phyloP scores from a whole-genome alignment of 2,113 vertebrate genomes.

The Anhinga rufa region DNA sequence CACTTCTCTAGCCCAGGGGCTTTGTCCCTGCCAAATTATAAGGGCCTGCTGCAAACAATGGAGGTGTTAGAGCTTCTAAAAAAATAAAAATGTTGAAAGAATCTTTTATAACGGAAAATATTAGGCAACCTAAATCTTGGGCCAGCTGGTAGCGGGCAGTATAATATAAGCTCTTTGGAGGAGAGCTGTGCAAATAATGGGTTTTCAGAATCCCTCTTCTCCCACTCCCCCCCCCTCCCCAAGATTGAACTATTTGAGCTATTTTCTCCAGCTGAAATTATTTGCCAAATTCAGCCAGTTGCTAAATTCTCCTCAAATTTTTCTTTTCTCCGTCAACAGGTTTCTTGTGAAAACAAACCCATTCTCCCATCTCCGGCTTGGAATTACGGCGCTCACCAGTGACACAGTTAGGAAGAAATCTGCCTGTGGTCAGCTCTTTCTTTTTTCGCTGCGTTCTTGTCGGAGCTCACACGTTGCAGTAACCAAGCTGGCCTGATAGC shows the following conservation, averaged over 20 bases:
- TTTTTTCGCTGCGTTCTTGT: not conserved
- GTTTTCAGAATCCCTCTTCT: constrained; percentile 36
- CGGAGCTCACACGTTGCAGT: not conserved
- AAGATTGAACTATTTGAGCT: constrained; percentile 35
- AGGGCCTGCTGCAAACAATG: constrained; percentile 53
- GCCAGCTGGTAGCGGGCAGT: constrained; percentile 49
- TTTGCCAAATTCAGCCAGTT: not conserved
- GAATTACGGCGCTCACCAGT: not conserved
- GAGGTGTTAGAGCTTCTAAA: constrained; percentile 60
- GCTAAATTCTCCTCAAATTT: not conserved
- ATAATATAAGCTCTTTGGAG: constrained; percentile 24
- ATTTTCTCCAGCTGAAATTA: constrained; percentile 26
- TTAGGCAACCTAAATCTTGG: not conserved
- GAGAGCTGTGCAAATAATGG: constrained; percentile 34
- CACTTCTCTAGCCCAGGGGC: constrained; percentile 50
- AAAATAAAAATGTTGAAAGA: constrained; percentile 55
- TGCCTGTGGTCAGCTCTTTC: not conserved
- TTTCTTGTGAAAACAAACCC: constrained; percentile 29
- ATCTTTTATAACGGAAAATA: constrained; percentile 62
- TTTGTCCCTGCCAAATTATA: constrained; percentile 58
- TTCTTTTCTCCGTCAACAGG: not conserved
- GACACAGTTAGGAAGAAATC: constrained; percentile 50
- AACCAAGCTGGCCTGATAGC: not conserved
- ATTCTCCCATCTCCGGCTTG: not conserved
- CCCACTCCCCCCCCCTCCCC: not conserved